phyloP scores from a whole-genome alignment of 2,113 vertebrate species.

The Xenopus laevis region DNA sequence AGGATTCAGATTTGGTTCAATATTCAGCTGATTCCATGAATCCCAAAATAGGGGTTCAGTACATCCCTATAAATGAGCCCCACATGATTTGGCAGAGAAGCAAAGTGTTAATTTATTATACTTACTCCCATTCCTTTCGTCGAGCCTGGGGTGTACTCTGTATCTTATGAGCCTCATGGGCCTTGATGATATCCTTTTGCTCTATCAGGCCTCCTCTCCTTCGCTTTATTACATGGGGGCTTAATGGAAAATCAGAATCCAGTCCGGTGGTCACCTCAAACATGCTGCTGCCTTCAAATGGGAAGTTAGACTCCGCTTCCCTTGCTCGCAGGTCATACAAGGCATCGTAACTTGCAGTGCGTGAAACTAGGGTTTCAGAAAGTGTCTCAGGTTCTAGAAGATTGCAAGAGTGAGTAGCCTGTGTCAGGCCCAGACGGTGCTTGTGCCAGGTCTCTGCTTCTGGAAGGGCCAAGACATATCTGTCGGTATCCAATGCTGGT shows the following conservation, averaged over 20 bases:
- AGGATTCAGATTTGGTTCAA: too few relatives aligned
- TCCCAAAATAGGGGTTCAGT: too few relatives aligned
- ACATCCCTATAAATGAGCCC: too few relatives aligned
- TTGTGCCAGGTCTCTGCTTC: slow-evolving; percentile 82
- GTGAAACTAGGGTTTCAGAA: slow-evolving; percentile 67
- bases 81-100: too few relatives aligned
- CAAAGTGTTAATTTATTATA: slow-evolving; percentile 47
- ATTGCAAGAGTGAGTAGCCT: slow-evolving; percentile 64
- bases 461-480: slow-evolving; percentile 65
- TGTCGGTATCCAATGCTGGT: slow-evolving; percentile 55
- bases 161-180: slow-evolving; percentile 93
- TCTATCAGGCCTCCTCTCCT: slow-evolving; percentile 89
- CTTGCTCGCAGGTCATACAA: slow-evolving; percentile 62
- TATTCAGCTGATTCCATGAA: too few relatives aligned
- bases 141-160: slow-evolving; percentile 93
- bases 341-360: slow-evolving; percentile 69
- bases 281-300: slow-evolving; percentile 51
- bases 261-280: slow-evolving; percentile 50
- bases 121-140: slow-evolving; percentile 98
- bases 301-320: slow-evolving; percentile 59
- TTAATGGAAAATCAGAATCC: slow-evolving; percentile 70
- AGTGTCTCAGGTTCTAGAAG: slow-evolving; percentile 71
- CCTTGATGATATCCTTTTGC: slow-evolving; percentile 92
- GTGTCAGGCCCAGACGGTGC: slow-evolving; percentile 66
- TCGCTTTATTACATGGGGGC: slow-evolving; percentile 85